phyloP scores from a whole-genome alignment of 2,113 vertebrate species.

The Lontra canadensis region DNA sequence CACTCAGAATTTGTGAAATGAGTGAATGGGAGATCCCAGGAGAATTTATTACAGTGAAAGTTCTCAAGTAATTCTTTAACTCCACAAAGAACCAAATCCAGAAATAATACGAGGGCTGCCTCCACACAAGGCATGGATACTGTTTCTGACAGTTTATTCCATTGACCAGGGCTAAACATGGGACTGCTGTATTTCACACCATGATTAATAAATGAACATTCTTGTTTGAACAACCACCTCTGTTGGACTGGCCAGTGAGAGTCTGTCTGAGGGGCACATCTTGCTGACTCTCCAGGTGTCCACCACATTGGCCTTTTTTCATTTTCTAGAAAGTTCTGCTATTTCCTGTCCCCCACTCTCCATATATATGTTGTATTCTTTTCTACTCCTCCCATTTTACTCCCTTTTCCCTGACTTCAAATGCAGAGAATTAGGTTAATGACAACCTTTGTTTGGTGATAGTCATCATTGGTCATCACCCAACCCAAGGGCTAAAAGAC shows the following conservation, averaged over 20 bases:
- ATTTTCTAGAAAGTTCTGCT: background rate
- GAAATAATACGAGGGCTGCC: background rate
- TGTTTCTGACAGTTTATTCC: background rate
- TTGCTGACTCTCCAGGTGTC: background rate
- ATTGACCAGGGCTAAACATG: background rate
- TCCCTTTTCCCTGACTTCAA: background rate
- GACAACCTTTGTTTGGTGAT: background rate
- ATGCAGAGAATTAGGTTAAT: background rate
- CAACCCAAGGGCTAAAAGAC: background rate
- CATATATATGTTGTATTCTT: background rate
- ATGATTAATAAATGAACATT: background rate
- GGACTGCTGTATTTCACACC: background rate
- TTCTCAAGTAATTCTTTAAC: background rate
- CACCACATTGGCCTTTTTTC: background rate
- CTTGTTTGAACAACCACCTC: background rate
- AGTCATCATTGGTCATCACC: background rate
- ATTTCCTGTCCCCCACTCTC: background rate
- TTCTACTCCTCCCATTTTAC: background rate
- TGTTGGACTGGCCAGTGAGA: background rate
- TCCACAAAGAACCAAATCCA: background rate
- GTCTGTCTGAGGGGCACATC: background rate
- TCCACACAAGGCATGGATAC: background rate
- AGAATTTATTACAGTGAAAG: background rate
- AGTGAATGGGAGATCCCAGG: background rate
- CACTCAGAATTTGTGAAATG: background rate